phyloP scores from a whole-genome alignment of 2,113 vertebrate species.

The Tragelaphus buxtoni region DNA sequence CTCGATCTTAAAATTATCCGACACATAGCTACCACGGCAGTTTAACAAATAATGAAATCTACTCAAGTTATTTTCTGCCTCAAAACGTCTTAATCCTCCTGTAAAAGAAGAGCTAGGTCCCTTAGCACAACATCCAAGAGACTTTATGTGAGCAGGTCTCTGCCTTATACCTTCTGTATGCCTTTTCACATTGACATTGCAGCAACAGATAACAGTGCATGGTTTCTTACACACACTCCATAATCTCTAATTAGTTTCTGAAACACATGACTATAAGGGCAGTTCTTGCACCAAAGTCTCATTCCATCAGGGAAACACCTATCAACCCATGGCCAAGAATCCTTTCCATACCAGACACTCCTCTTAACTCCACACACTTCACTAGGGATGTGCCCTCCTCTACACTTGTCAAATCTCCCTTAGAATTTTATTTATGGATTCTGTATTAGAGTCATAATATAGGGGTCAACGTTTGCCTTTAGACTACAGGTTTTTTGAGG shows the following conservation, averaged over 20 bases:
- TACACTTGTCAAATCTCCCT: neutral
- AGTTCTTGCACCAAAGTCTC: neutral
- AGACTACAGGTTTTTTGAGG: neutral
- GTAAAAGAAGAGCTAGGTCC: too few species aligned
- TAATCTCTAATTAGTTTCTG: neutral
- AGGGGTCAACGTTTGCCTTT: neutral
- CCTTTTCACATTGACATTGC: neutral
- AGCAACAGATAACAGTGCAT: neutral
- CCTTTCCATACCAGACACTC: neutral
- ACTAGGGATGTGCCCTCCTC: accelerated
- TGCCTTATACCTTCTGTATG: accelerated
- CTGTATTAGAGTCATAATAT: neutral
- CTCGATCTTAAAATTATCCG: neutral
- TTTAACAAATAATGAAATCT: neutral
- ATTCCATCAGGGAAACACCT: neutral
- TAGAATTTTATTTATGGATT: neutral
- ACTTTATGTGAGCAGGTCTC: neutral
- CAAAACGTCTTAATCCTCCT: too few species aligned
- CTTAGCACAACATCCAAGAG: neutral
- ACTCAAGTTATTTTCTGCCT: neutral
- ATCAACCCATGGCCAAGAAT: neutral
- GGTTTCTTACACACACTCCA: neutral
- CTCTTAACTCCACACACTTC: neutral
- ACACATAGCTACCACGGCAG: neutral
- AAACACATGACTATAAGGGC: neutral